Percentiles rank a stretch among this genome's conserved stretches.
Conservation (phyloP, 2,888 invertebrate species). For the Apamea anceps region DNA sequence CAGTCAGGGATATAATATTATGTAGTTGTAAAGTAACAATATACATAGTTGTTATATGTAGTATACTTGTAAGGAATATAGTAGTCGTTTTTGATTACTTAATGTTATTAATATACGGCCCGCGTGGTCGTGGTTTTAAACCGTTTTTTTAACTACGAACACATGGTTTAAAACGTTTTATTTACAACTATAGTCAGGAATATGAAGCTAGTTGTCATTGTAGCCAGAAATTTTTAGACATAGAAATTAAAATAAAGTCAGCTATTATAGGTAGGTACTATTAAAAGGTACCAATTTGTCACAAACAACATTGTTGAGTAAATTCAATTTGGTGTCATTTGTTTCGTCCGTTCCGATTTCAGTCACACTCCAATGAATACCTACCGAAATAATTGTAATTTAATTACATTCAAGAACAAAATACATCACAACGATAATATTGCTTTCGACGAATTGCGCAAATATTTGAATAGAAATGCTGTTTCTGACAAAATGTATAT, state of each 20-base stretch:
- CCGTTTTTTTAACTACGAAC: too few relatives aligned
- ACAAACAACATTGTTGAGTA: background rate
- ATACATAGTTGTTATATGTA: too few relatives aligned
- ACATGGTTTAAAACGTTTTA: background rate
- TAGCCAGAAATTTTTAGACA: background rate
- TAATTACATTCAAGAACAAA: background rate
- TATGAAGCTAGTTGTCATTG: background rate
- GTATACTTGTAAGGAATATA: too few relatives aligned
- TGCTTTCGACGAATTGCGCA: background rate
- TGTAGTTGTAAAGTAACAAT: too few relatives aligned
- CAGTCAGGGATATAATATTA: background rate
- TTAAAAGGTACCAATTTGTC: background rate
- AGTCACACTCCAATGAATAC: conserved; percentile 6
- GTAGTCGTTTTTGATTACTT: too few relatives aligned
- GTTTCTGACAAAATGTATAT: background rate
- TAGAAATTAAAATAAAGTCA: background rate
- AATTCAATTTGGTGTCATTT: background rate
- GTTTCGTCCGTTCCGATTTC: background rate
- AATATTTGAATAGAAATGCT: background rate
- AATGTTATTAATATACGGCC: too few relatives aligned
- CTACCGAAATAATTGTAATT: background rate
- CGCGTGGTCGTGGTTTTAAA: too few relatives aligned
- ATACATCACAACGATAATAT: background rate
- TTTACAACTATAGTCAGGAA: background rate
- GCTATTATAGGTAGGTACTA: background rate